Base-by-base conservation (phyloP, 2,113 vertebrate species). In the Myotis lucifugus region DNA sequence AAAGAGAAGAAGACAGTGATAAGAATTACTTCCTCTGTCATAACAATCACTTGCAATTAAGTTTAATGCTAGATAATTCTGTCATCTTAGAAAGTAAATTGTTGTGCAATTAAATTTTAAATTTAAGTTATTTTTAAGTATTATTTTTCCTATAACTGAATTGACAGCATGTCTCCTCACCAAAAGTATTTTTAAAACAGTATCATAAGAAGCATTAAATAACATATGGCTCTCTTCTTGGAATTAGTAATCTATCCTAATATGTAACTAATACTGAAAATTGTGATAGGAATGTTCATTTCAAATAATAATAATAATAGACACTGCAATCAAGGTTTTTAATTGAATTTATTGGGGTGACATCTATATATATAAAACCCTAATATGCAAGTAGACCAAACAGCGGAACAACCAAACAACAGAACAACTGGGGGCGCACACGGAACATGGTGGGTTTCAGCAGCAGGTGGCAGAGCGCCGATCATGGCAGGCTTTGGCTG, bases 191-290 rank as follows among this genome's bases (percentile, higher is more conserved):
- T 96, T 78, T 84, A 54, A 87, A 95, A 64, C 25, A 95, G 11
- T 14, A 61, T 89, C 1, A 46, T 92, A 90, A 92, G 70, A 87
- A 37, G 5, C 82, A 3, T 93, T 88, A 86, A 95, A 88, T 91
- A 81, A 81, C 9, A 88, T 78, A 25, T 12, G 46, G 13, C 6
- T 84, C 11, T 73, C 89, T 95, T 87, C n/a, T 83, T 88, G 10
- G 37, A 96, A 97, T 91, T 92, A 87, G 32, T 89, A 82, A 93
- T 76, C 19, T 81, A 64, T 76, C 61, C 32, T 92, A 95, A 91
- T 83, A 52, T 54, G n/a, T 19, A 95, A 70, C 93, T 89, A 96
- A 94, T 95, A 82, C 27, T 78, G 23, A 76, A 93, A 91, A 72
- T 79, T 95, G 73, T 52, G n/a, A 42, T 76, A 95, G 40, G 46